These are phyloP conservation scores for Dolichopus griseipennis DNA, from an alignment of 2,888 invertebrate genomes.

Conservation along the genomic window DNA sequence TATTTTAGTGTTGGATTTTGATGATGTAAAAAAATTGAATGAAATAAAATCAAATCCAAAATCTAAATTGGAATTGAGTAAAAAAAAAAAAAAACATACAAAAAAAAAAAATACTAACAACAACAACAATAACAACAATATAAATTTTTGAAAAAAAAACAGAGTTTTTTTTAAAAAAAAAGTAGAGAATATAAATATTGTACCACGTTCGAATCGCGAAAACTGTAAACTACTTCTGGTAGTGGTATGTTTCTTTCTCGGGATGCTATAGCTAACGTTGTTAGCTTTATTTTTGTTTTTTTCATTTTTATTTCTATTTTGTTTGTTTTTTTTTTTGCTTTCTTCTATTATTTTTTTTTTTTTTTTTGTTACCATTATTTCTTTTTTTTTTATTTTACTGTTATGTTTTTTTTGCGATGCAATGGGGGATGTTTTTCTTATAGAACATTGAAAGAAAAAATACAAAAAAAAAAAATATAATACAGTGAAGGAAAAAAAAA, in stretches of 20 bases:
- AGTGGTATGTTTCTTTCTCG: background rate
- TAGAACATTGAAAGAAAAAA: constrained; percentile 4
- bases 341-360: background rate
- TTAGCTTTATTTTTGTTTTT: background rate
- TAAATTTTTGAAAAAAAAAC: no score
- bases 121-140: background rate
- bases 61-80: no score
- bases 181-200: background rate
- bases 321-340: background rate
- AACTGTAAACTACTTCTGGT: constrained; percentile 3
- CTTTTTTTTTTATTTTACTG: no score
- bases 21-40: no score
- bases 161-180: no score
- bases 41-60: no score
- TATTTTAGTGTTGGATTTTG: no score
- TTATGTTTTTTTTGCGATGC: constrained; percentile 2
- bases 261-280: constrained; percentile 1
- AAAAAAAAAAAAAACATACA: background rate
- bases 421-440: constrained; percentile 6
- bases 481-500: background rate
- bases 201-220: constrained; percentile 4
- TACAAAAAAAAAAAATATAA: background rate
- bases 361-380: background rate
- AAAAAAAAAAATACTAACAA: background rate
- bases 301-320: background rate